A percentile compares a stretch with the other conserved stretches of the same genome.
These are phyloP conservation scores for Artemisiospiza belli DNA, from an alignment of 2,113 vertebrate genomes.

Conservation along the genomic window DNA sequence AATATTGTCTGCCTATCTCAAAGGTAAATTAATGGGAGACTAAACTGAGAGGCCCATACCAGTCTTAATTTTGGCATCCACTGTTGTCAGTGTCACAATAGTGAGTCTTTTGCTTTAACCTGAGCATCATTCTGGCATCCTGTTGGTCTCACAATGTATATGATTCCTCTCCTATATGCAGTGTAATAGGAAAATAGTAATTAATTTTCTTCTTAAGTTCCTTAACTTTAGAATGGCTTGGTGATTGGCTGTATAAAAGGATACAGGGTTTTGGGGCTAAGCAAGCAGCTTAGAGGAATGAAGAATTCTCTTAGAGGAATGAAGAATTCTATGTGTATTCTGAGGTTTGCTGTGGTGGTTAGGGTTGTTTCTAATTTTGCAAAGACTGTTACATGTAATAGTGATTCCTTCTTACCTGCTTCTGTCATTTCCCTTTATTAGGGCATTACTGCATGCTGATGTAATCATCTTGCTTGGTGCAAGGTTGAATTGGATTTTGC, in stretches of 20 bases:
- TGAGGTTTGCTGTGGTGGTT: neutral
- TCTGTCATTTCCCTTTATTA: conserved; percentile 50
- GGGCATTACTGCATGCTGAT: conserved; percentile 90
- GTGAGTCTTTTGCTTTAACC: neutral
- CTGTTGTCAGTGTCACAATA: neutral
- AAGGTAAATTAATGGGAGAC: neutral
- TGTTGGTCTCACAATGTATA: neutral
- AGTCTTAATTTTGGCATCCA: neutral
- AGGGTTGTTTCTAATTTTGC: conserved; percentile 11
- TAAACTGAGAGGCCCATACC: neutral
- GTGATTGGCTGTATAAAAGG: neutral
- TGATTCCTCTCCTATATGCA: neutral
- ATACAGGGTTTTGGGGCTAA: neutral
- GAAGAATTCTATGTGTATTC: neutral
- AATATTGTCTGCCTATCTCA: neutral
- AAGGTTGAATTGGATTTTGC: conserved; percentile 95
- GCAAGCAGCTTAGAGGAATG: neutral
- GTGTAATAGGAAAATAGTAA: neutral
- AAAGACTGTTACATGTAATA: neutral
- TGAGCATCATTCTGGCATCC: neutral
- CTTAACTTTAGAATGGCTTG: neutral
- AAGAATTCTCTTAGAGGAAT: neutral
- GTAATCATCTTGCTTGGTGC: conserved; percentile 91
- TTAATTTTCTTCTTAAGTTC: neutral
- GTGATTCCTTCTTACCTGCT: neutral